Percentiles rank a stretch among this genome's conserved stretches.
These are phyloP conservation scores for Heteromormyrus szaboi DNA, from an alignment of 2,797 vertebrate species.

Conservation along the genomic window DNA sequence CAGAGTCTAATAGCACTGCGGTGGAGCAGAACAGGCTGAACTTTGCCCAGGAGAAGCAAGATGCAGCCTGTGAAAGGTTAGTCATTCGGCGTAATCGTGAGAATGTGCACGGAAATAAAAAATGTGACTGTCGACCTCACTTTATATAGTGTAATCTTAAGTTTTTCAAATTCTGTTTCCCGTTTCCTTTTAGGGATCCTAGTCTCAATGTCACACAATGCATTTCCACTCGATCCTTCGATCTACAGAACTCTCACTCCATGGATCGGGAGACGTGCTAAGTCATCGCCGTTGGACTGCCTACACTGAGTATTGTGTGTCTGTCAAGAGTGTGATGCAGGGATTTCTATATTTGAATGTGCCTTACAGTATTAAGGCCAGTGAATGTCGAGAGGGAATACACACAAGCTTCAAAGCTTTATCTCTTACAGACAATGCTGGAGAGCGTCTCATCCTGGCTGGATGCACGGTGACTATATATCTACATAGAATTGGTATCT, in stretches of 20 bases:
- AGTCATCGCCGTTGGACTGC: slow-evolving; percentile 55
- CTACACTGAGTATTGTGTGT: slow-evolving; percentile 34
- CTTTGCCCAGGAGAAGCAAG: slow-evolving; percentile 76
- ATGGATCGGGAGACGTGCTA: slow-evolving; percentile 48
- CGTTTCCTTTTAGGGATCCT: slow-evolving; percentile 44
- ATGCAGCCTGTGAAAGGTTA: slow-evolving; percentile 46
- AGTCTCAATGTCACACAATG: slow-evolving; percentile 50
- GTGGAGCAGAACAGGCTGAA: slow-evolving; percentile 83
- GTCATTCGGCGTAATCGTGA: neutral
- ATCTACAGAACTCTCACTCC: slow-evolving; percentile 52
- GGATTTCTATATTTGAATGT: slow-evolving; percentile 29
- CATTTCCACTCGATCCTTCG: slow-evolving; percentile 38
- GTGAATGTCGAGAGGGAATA: slow-evolving; percentile 12
- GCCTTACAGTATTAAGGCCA: slow-evolving; percentile 58
- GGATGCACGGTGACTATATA: slow-evolving; percentile 22
- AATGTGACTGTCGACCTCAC: neutral
- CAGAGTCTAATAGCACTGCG: slow-evolving; percentile 67
- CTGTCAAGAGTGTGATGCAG: slow-evolving; percentile 21
- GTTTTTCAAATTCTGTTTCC: neutral
- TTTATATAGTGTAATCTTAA: neutral
- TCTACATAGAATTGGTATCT: slow-evolving; percentile 20
- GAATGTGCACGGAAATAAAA: neutral
- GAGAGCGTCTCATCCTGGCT: slow-evolving; percentile 36
- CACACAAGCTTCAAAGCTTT: slow-evolving; percentile 44
- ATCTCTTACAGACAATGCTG: neutral